Percentiles rank a stretch among this genome's conserved stretches.
These are phyloP conservation scores for Ctenopoma kingsleyae DNA, from an alignment of 2,797 vertebrate species.

Conservation along the genomic window DNA sequence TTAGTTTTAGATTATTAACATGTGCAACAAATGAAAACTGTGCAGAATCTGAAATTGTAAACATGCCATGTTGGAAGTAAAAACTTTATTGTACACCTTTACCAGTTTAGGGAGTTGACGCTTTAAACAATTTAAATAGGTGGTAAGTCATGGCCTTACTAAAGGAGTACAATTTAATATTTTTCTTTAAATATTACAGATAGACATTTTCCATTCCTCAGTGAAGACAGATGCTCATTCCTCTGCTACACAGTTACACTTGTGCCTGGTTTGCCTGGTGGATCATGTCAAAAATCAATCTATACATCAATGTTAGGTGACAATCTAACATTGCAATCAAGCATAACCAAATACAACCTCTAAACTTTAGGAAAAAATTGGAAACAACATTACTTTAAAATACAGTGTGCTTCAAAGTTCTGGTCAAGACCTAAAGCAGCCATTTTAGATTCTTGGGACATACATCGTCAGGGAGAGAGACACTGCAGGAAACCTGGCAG, in stretches of 20 bases:
- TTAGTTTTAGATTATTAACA: constrained; percentile 9
- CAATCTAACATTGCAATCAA: too few relatives aligned
- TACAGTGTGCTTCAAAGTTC: constrained; percentile 10
- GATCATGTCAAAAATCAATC: background rate
- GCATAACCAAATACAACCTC: constrained; percentile 10
- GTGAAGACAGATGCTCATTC: background rate
- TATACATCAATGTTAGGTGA: background rate
- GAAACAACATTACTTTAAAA: background rate
- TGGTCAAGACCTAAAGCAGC: constrained; percentile 35
- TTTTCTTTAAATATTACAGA: background rate
- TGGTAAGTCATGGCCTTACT: background rate
- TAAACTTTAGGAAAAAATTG: constrained; percentile 10
- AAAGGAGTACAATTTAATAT: background rate
- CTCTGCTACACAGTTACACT: background rate
- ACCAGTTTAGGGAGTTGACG: background rate
- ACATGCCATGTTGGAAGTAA: background rate
- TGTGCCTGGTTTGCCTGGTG: background rate
- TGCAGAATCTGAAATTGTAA: constrained; percentile 2
- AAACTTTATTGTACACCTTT: background rate
- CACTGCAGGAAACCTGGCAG: constrained; percentile 67
- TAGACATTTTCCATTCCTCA: constrained; percentile 1
- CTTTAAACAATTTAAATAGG: constrained; percentile 4
- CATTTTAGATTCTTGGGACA: constrained; percentile 63
- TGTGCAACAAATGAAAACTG: background rate
- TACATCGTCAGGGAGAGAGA: constrained; percentile 42